Evolutionary conservation across 2,113 vertebrate genomes (phyloP), one percentile per base, ranked within the genome.

Genomic region (Odontophorus gujanensis): DNA sequence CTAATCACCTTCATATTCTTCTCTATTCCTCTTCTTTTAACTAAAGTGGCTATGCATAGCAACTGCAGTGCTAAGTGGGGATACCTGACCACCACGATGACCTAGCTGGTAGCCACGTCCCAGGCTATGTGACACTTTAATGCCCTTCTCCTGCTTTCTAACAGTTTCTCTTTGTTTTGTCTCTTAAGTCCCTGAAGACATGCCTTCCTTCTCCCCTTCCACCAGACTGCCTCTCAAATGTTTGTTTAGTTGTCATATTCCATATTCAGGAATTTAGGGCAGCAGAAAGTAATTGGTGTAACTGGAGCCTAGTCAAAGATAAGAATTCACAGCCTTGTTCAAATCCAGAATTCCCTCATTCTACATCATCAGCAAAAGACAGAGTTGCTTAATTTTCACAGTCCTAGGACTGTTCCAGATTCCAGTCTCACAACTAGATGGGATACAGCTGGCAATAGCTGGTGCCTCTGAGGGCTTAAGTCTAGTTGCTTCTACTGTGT

Each of bases 201-300:
- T 40, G 11, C 36, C 11, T 17, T 71, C 65, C 67, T 92, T 45
- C 61, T 80, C 55, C 59, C 34, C 51, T 87, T 78, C 80, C 42
- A 75, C 51, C 61, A 86, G 45, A 85, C 15, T 34, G 9, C 50
- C 50, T 82, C 58, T 95, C 67, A 86, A 62, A 32, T 87, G 85
- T 87, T 86, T 89, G 62, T 92, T 90, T 88, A 92, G 72, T 90
- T 93, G 80, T 83, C 82, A n/a, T 94, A 63, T 73, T 67, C 42
- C 50, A 83, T 53, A 59, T 84, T 62, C 18, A 94, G 69, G 74
- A 92, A 85, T 90, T 93, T 68, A 87, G 62, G 57, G 75, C 48
- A 92, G 53, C 53, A 83, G 61, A 88, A 95, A 74, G 63, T 86
- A 83, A 89, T 13, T 34, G 11, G 24, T 53, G 57, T 71, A 47